These are phyloP conservation scores for Corythornis madagascariensis DNA, from an alignment of 2,113 vertebrate species.

Conservation along the genomic window DNA sequence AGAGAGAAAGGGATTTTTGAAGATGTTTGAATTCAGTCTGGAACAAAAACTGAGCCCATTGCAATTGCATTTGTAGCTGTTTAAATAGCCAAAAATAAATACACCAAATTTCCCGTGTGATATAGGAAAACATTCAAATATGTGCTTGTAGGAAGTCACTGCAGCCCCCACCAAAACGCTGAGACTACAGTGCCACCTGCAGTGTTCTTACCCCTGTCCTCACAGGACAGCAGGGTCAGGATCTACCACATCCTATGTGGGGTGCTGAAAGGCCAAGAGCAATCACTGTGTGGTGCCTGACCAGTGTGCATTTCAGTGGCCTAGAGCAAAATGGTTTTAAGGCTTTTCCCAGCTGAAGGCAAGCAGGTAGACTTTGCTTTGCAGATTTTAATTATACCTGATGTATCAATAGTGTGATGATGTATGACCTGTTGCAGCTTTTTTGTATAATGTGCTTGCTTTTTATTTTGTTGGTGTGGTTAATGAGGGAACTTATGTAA, in stretches of 20 bases:
- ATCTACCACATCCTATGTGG: neutral
- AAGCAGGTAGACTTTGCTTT: neutral
- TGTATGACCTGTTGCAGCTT: neutral
- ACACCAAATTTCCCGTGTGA: neutral
- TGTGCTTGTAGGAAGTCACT: neutral
- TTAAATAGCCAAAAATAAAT: neutral
- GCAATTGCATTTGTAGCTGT: neutral
- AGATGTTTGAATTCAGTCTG: neutral
- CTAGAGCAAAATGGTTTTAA: neutral
- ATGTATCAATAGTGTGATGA: neutral
- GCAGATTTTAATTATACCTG: neutral
- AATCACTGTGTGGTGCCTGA: fast-evolving
- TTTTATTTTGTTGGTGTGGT: constrained; percentile 52
- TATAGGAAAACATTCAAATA: neutral
- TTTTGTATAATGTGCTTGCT: constrained; percentile 27
- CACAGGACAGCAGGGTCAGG: neutral
- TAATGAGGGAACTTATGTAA: neutral
- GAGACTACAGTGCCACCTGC: neutral
- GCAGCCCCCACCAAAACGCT: neutral
- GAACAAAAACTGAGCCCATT: neutral
- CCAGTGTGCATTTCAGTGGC: neutral
- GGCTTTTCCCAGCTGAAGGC: neutral
- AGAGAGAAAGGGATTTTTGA: neutral
- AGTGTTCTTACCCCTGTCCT: neutral
- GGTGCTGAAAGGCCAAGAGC: fast-evolving